Evolutionary conservation across 2,888 invertebrate species (phyloP).

Genomic region (Minunthozetes semirufus): DNA sequence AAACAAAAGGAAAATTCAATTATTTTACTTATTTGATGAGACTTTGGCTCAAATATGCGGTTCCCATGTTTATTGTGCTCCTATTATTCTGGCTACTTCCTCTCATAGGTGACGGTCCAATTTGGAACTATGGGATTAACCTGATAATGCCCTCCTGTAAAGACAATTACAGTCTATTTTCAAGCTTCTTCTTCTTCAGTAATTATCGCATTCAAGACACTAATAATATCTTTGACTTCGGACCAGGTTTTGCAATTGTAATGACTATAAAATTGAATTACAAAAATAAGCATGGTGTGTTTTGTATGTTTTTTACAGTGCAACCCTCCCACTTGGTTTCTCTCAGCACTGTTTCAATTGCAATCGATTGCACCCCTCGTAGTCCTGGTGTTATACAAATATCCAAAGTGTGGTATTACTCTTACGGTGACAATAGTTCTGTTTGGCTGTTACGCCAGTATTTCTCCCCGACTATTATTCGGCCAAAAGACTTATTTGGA

Average conservation of each 20-base stretch:
- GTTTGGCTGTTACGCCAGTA: slow-evolving; percentile 32
- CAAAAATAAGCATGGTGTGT: too few species aligned
- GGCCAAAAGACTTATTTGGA: slow-evolving; percentile 31
- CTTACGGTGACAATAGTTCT: slow-evolving; percentile 7
- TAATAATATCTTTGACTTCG: slow-evolving; percentile 34
- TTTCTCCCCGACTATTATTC: slow-evolving; percentile 29
- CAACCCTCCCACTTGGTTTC: slow-evolving; percentile 36
- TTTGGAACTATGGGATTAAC: slow-evolving; percentile 34
- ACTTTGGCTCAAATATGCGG: slow-evolving; percentile 34
- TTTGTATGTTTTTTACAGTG: slow-evolving; percentile 31
- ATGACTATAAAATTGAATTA: too few species aligned
- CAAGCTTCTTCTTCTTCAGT: slow-evolving; percentile 32
- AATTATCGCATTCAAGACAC: slow-evolving; percentile 20
- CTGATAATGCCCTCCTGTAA: slow-evolving; percentile 32
- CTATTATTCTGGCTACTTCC: slow-evolving; percentile 32
- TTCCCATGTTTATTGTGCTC: slow-evolving; percentile 31
- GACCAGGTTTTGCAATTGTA: slow-evolving; percentile 23
- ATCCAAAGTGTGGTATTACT: background rate
- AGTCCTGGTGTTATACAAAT: slow-evolving; percentile 8
- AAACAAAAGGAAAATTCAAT: slow-evolving; percentile 15
- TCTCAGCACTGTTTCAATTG: slow-evolving; percentile 34
- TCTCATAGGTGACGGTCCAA: slow-evolving; percentile 29
- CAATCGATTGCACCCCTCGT: slow-evolving; percentile 31
- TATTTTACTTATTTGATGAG: slow-evolving; percentile 16
- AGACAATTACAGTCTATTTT: slow-evolving; percentile 26